Base-by-base conservation (phyloP, 2,113 vertebrate genomes). In the Ictalurus punctatus region DNA sequence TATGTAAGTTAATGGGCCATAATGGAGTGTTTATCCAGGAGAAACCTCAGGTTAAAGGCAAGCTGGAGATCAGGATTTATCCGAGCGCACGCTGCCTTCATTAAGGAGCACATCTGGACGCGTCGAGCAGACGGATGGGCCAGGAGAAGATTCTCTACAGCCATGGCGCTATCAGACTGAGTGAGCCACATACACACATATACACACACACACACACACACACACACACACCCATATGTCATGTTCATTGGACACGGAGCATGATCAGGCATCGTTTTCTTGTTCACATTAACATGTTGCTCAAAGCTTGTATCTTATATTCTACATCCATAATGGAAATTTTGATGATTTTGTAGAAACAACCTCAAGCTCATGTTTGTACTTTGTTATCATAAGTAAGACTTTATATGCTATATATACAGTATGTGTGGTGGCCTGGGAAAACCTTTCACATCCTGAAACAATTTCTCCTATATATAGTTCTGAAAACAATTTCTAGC, bases 21-120 rank as follows among this genome's bases (percentile, higher is more conserved):
- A 90, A 91, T 91, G 87, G 87, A 90, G 86, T 79, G 84, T 89
- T 90, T 90, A 90, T 90, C 91, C 91, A 91, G 91, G 89, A 91
- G 91, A 88, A 91, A 91, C 90, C 91, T 91, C 87, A 91, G 90
- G 91, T 92, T 91, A 90, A 90, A 89, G 86, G 84, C 90, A 90
- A 87, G 90, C 88, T 87, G 90, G 85, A 84, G 59, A 88, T 84
- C 78, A 87, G 87, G 90, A 91, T 86, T 89, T 74, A 90, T 93
- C 89, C 86, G 81, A 83, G 73, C 88, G 83, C 90, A 91, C 86
- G 69, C 89, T 89, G 90, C 85, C 89, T 91, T 90, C 87, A 89
- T 92, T 92, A 92, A 84, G 90, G 76, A 79, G 65, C 89, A 92
- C 91, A 93, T 92, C 92, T 92, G 90, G 87, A 89, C 65, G 80